Evolutionary conservation across 2,113 vertebrate genomes (phyloP), one percentile per base, ranked within the genome.

Genomic region (Paracanthobrama guichenoti): DNA sequence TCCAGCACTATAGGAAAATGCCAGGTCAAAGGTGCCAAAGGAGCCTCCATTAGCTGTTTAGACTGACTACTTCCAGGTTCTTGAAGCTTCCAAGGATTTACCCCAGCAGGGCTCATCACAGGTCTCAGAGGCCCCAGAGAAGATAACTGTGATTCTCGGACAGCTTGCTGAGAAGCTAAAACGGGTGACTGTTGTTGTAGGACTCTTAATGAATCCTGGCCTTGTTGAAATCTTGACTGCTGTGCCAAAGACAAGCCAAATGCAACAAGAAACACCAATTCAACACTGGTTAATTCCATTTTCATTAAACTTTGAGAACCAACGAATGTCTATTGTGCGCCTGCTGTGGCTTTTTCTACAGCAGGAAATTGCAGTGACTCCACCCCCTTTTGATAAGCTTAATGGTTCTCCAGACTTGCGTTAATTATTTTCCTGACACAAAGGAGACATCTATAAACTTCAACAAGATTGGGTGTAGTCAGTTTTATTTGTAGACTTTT

Each of bases 21-120:
- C 78, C 86, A 84, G 24, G 39, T 73, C 80, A n/a, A 82, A 46
- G 86, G 86, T 75, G 84, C 79, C 31, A 88, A 62, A 1, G 86
- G 87, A 26, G 84, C 87, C 55, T 35, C 77, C 5, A 81, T 3
- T 10, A 69, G 4, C 66, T 81, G 73, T 42, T 60, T 67, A 6
- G n/a, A 66, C 7, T 62, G 82, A 62, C n/a, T 53, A 22, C 8
- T 67, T 35, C 13, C 16, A n/a, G 71, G 1, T 3, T 67, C 59
- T 59, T 67, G 82, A 46, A 39, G 4, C 18, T 4, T 31, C 48
- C 26, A 31, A n/a, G 2, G 50, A 28, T 64, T 31, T 42, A 20
- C 6, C 9, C 7, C 2, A 44, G 20, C 20, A 79, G 50, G 14
- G 4, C 1, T 26, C 2, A 31, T 39, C 3, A 0, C 46, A 72